A percentile compares a stretch with the other conserved stretches of the same genome.
phyloP scores from a whole-genome alignment of 2,888 invertebrate genomes.

The Scrobipalpa costella region DNA sequence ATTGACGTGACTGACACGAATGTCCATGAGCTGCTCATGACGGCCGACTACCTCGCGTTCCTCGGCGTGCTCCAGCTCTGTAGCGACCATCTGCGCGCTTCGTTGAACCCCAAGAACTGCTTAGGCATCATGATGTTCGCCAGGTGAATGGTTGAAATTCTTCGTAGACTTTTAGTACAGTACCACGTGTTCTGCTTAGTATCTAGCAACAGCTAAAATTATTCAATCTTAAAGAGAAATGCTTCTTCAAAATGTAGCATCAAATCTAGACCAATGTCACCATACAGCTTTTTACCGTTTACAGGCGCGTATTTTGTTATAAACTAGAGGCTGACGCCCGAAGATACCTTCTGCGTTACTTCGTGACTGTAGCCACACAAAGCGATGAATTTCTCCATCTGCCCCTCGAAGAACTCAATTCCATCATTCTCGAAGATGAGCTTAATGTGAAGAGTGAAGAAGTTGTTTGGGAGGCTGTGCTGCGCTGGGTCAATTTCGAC shows the following conservation, averaged over 20 bases:
- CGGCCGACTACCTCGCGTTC: conserved; percentile 94
- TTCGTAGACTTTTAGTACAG: background rate
- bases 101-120: conserved; percentile 88
- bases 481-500: conserved; percentile 93
- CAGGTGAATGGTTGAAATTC: conserved; percentile 52
- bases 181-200: background rate
- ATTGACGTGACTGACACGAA: conserved; percentile 88
- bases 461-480: conserved; percentile 91
- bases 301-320: conserved; percentile 85
- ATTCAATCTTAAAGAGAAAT: background rate
- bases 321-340: conserved; percentile 86
- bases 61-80: conserved; percentile 90
- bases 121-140: conserved; percentile 93
- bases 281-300: conserved; percentile 35
- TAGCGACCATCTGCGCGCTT: conserved; percentile 86
- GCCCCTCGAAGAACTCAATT: conserved; percentile 86
- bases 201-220: background rate
- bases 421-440: conserved; percentile 90
- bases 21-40: conserved; percentile 89
- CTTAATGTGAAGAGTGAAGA: conserved; percentile 94
- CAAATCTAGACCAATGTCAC: background rate
- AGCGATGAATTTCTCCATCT: conserved; percentile 89
- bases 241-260: background rate
- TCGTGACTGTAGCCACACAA: conserved; percentile 85
- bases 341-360: conserved; percentile 88